Evolutionary conservation across 2,113 vertebrate species (phyloP), one percentile per base, ranked within the genome.

Genomic region (Chloebia gouldiae): DNA sequence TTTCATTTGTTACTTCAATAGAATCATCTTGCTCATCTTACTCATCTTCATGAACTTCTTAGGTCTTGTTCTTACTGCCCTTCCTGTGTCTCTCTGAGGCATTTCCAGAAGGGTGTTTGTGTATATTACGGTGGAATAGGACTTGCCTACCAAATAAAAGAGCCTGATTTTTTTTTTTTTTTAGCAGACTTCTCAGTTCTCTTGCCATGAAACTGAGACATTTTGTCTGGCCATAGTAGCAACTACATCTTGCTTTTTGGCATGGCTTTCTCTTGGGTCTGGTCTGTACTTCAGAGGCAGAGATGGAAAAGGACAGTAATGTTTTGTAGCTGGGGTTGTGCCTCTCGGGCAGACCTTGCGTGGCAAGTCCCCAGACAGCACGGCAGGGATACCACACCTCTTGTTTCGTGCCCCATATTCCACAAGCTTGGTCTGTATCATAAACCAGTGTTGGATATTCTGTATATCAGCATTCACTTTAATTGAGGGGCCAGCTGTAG

Each of bases 1-100:
- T 82, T 93, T 93, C 73, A 13, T 87, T 69, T 82, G 54, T 82
- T 54, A 44, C 71, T 86, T 65, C 22, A 70, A 15, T 47, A 86
- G 57, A 45, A 47, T 86, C 53, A 27, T 87, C 71, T 96, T 94
- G 88, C 75, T 96, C 87, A 92, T 83, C 71, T 96, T 94, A 90
- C 75, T 96, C 87, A 92, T 83, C 68, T 86, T 40, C 37, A 11
- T 54, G 66, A 54, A 5, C 64, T 86, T 71, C 23, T 15, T 39
- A 66, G 45, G 39, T 69, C 63, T 87, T 47, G 63, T 51, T 73
- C 71, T 70, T 63, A 10, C 42, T 88, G 19, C 64, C 18, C 40
- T 60, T 85, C 42, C 66, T 1, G 1, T 78, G 51, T 44, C 39
- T 86, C 45, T 73, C 3, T 31, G 37, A 53, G 63, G 31, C 31